A percentile compares a stretch with the other conserved stretches of the same genome.
Conservation (phyloP, 2,888 invertebrate genomes). For the Acanthococcus lagerstroemiae region DNA sequence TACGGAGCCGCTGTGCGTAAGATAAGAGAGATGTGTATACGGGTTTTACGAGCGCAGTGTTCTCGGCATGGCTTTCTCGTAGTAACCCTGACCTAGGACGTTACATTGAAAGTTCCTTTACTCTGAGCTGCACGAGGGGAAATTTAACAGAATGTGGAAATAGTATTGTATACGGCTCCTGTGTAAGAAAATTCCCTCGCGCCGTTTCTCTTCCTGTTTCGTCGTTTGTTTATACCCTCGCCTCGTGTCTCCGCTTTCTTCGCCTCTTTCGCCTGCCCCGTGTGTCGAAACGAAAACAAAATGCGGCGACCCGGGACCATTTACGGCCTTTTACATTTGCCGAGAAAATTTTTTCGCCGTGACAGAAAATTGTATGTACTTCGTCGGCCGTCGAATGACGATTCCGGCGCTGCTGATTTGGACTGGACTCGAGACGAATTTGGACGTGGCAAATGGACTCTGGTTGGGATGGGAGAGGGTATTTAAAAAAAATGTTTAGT, state of each 20-base stretch:
- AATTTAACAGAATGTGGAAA: conserved; percentile 27
- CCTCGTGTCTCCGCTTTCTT: conserved; percentile 7
- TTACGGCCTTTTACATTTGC: no score
- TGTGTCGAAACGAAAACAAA: not conserved
- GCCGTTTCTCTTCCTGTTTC: not conserved
- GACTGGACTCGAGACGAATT: not conserved
- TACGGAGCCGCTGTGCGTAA: conserved; percentile 8
- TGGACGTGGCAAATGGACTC: no score
- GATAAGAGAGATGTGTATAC: not conserved
- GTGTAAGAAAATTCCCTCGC: conserved; percentile 6
- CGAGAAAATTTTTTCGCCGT: conserved; percentile 8
- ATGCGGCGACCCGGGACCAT: not conserved
- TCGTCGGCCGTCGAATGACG: not conserved
- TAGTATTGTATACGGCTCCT: not conserved
- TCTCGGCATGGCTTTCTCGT: conserved; percentile 4
- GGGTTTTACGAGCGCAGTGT: no score
- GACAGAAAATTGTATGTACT: conserved; percentile 2
- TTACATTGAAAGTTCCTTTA: conserved; percentile 26
- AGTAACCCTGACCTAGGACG: conserved; percentile 30
- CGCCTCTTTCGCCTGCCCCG: not conserved
- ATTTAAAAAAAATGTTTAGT: no score
- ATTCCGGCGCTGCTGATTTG: not conserved
- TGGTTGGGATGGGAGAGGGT: no score
- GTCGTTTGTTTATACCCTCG: not conserved
- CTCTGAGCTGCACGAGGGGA: not conserved